Base-by-base conservation (phyloP, 2,888 invertebrate species). In the Erannis defoliaria region DNA sequence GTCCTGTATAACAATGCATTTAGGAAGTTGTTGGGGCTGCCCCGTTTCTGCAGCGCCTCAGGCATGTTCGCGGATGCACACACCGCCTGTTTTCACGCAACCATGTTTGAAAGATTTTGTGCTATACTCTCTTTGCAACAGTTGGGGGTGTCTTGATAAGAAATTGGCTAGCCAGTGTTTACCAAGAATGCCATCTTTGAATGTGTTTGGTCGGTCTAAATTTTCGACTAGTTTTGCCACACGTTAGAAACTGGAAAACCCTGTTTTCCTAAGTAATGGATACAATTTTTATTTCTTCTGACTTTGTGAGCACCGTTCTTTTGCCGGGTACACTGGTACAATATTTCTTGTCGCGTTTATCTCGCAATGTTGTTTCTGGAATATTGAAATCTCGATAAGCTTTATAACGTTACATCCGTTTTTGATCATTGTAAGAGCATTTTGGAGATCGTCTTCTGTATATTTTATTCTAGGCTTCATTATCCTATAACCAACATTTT, bases 101-200 rank as follows among this genome's bases (percentile, higher is more conserved):
- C n/a, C n/a, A n/a, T n/a, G n/a, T n/a, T 37, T 16, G 37, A 16
- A 14, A 37, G 16, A 37, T 37, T 37, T 16, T 37, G 37, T 37
- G 37, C 37, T 37, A 37, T n/a, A n/a, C 37, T 37, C 37, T 37
- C 4, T 37, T 37, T 37, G 37, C 37, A 14, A 37, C 37, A 37
- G 37, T 37, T 37, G n/a, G n/a, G 37, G 37, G 37, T 37, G 14
- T 37, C 37, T 37, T 37, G 37, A 14, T 37, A 37, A 37, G 16
- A 37, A 37, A 37, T 37, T 37, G 37, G 37, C 14, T 37, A 54
- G 64, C 70, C 68, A 68, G 16, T n/a, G n/a, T n/a, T n/a, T n/a
- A 23, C 68, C 68, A 9, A 66, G 67, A 12, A 55, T 37, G 43
- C 62, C 64, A 54, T 64, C 48, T 65, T 67, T 71, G 53, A 68